A percentile compares a stretch with the other conserved stretches of the same genome.
phyloP scores from a whole-genome alignment of 2,888 invertebrate species.

The Diachrysia chrysitis region DNA sequence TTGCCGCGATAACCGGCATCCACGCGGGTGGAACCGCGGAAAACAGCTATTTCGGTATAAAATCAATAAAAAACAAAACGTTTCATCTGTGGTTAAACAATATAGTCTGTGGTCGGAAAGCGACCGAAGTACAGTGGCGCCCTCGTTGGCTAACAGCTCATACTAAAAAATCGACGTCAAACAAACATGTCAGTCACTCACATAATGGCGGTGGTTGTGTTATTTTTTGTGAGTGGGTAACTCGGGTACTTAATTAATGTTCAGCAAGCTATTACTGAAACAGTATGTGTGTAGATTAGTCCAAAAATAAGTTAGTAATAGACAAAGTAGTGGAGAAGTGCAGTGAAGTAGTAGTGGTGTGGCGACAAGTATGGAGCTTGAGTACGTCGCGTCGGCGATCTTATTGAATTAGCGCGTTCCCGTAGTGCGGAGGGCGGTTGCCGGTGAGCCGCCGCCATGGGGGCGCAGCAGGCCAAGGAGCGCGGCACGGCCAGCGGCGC shows the following conservation, averaged over 20 bases:
- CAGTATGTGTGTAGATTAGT: slow-evolving; percentile 53
- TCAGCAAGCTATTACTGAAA: slow-evolving; percentile 54
- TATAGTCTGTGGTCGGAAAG: slow-evolving; percentile 25
- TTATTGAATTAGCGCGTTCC: slow-evolving; percentile 77
- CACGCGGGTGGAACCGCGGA: too few relatives aligned
- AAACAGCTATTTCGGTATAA: too few relatives aligned
- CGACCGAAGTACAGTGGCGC: slow-evolving; percentile 61
- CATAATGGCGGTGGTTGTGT: slow-evolving; percentile 85
- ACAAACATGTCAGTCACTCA: slow-evolving; percentile 77
- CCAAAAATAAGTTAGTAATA: slow-evolving; percentile 15
- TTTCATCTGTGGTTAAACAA: background rate
- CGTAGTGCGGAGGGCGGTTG: slow-evolving; percentile 59
- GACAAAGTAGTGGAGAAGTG: slow-evolving; percentile 30
- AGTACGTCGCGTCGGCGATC: slow-evolving; percentile 69
- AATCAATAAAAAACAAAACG: too few relatives aligned
- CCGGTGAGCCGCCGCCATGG: slow-evolving; percentile 89
- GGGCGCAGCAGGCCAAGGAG: slow-evolving; percentile 98
- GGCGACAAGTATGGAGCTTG: slow-evolving; percentile 67
- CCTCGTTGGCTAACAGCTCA: slow-evolving; percentile 41
- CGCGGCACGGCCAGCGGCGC: slow-evolving; percentile 93
- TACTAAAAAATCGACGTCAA: slow-evolving; percentile 83
- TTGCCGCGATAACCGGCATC: too few relatives aligned
- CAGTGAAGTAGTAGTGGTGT: slow-evolving; percentile 27
- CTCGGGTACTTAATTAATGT: slow-evolving; percentile 68
- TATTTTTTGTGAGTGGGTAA: slow-evolving; percentile 71